Evolutionary conservation across 1,140 invertebrate genomes (phyloP).

Genomic region (Lerema accius): DNA sequence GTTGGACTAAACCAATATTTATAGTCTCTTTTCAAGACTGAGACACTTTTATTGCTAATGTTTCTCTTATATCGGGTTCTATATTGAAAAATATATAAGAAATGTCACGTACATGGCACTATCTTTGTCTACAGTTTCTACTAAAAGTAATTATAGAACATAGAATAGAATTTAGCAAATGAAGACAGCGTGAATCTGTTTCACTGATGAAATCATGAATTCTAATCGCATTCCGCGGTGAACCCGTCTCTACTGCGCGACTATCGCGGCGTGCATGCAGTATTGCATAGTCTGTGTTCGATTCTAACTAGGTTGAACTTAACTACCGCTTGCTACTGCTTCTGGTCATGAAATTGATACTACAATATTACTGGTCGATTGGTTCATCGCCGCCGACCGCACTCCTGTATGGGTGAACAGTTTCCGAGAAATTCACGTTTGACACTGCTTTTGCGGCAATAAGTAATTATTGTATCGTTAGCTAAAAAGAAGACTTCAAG

Average conservation of each 20-base stretch:
- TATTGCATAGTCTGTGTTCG: slow-evolving; percentile 38
- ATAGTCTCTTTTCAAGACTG: too few species aligned
- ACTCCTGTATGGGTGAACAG: not conserved
- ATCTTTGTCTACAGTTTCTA: too few species aligned
- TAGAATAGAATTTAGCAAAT: slow-evolving; percentile 35
- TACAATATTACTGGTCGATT: slow-evolving; percentile 6
- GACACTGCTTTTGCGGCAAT: too few species aligned
- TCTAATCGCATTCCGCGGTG: slow-evolving; percentile 65
- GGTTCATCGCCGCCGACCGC: slow-evolving; percentile 2
- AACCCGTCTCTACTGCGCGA: slow-evolving; percentile 43
- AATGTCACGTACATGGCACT: too few species aligned
- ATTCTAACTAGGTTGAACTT: slow-evolving; percentile 45
- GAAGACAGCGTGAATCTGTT: slow-evolving; percentile 39
- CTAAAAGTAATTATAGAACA: not conserved
- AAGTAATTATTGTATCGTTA: too few species aligned
- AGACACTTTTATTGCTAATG: too few species aligned
- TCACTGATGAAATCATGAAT: slow-evolving; percentile 54
- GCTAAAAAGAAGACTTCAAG: too few species aligned
- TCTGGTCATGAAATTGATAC: slow-evolving; percentile 10
- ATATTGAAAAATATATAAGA: too few species aligned
- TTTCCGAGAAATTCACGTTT: not conserved
- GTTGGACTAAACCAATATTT: too few species aligned
- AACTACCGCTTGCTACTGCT: slow-evolving; percentile 26
- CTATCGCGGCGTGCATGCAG: slow-evolving; percentile 35
- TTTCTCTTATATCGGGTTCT: too few species aligned